phyloP scores from a whole-genome alignment of 2,113 vertebrate genomes.

The Tursiops truncatus region DNA sequence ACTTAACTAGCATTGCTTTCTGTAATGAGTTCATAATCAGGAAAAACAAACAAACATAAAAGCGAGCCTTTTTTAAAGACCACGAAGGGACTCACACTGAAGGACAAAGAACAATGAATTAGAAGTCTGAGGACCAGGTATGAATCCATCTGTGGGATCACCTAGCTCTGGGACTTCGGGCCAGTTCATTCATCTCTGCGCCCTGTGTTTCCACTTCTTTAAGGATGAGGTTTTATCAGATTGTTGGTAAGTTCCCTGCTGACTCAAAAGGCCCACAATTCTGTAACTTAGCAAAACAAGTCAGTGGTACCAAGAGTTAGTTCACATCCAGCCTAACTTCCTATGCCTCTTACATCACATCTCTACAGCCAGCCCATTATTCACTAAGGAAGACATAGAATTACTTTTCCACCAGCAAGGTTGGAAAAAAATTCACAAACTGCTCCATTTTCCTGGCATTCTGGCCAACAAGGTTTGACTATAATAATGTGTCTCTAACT shows the following conservation, averaged over 20 bases:
- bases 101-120: neutral
- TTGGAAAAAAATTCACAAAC: neutral
- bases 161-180: neutral
- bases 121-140: neutral
- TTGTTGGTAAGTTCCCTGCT: neutral
- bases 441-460: neutral
- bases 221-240: neutral
- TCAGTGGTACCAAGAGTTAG: neutral
- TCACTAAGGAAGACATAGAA: slow-evolving; percentile 3
- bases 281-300: neutral
- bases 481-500: neutral
- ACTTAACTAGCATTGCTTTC: neutral
- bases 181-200: neutral
- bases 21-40: neutral
- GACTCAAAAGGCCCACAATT: neutral
- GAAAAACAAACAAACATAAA: neutral
- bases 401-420: neutral
- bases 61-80: neutral
- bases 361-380: neutral
- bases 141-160: slow-evolving; percentile 41
- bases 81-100: neutral
- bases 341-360: neutral
- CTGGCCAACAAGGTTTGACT: neutral
- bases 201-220: slow-evolving; percentile 51
- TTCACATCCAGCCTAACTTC: neutral